A percentile compares a stretch with the other conserved stretches of the same genome.
phyloP scores from a whole-genome alignment of 2,888 invertebrate species.

The Ophioninae sp. region DNA sequence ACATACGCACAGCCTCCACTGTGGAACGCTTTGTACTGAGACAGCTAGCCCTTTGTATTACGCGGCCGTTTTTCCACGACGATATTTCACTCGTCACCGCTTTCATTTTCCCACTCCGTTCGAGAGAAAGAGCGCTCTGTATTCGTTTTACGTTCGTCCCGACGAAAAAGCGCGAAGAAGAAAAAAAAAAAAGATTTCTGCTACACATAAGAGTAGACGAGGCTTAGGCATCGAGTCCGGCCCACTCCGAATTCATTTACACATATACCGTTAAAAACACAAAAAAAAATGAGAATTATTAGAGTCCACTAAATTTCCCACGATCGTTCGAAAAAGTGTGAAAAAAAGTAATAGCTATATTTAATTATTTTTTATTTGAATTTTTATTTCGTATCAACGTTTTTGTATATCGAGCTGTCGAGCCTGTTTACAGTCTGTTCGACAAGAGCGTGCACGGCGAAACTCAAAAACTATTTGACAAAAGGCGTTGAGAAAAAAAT shows the following conservation, averaged over 20 bases:
- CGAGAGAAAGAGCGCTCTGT: constrained; percentile 27
- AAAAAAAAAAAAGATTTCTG: constrained; percentile 13
- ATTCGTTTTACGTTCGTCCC: constrained; percentile 15
- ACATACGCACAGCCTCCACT: constrained; percentile 1
- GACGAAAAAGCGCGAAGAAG: neutral
- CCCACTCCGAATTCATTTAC: neutral
- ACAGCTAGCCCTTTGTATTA: constrained; percentile 56
- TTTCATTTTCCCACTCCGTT: constrained; percentile 58
- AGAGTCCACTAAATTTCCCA: neutral
- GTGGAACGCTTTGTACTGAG: constrained; percentile 57
- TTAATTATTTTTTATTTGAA: neutral
- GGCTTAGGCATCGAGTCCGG: neutral
- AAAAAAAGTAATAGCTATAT: neutral
- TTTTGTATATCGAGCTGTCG: too few relatives aligned
- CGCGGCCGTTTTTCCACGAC: constrained; percentile 58
- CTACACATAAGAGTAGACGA: neutral
- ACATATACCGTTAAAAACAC: neutral
- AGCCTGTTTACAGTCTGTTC: too few relatives aligned
- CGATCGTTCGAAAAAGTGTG: neutral
- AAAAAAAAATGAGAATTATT: neutral
- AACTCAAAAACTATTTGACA: too few relatives aligned
- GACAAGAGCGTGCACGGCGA: too few relatives aligned
- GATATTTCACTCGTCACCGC: constrained; percentile 62
- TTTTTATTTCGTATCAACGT: too few relatives aligned
- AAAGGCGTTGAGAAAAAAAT: too few relatives aligned